phyloP scores from a whole-genome alignment of 2,797 vertebrate species.

The Sardinella longiceps region DNA sequence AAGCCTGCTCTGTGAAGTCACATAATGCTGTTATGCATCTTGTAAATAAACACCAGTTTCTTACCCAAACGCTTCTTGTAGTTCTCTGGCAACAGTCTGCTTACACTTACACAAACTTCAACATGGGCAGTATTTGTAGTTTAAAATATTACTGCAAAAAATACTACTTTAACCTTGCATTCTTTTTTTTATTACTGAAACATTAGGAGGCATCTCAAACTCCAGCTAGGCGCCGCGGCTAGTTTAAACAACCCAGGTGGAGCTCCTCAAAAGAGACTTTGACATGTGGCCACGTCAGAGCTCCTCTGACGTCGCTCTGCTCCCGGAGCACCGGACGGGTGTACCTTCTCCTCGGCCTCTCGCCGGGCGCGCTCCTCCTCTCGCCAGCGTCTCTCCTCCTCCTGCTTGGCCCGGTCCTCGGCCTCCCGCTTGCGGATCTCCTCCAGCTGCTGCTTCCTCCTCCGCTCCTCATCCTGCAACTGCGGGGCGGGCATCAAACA shows the following conservation, averaged over 20 bases:
- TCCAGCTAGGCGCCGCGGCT: neutral
- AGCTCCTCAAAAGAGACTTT: neutral
- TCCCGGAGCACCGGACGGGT: slow-evolving; percentile 46
- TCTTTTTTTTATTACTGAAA: neutral
- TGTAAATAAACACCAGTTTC: neutral
- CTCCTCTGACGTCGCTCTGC: neutral
- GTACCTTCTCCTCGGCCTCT: slow-evolving; percentile 95
- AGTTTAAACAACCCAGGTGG: neutral
- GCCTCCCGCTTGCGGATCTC: slow-evolving; percentile 93
- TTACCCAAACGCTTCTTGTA: neutral
- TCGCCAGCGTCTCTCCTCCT: slow-evolving; percentile 88
- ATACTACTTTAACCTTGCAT: neutral
- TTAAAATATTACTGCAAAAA: neutral
- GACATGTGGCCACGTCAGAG: neutral
- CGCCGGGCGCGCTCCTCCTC: slow-evolving; percentile 87
- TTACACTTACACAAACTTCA: neutral
- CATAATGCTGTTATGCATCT: neutral
- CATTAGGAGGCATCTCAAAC: neutral
- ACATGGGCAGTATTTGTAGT: neutral
- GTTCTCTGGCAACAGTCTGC: neutral
- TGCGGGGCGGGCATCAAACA: slow-evolving; percentile 57
- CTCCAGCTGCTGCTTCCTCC: slow-evolving; percentile 94
- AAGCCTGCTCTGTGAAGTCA: neutral
- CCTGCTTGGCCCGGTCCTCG: slow-evolving; percentile 88
- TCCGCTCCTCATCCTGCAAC: slow-evolving; percentile 97